Evolutionary conservation across 2,113 vertebrate species (phyloP).

Genomic region (Lepus europaeus): DNA sequence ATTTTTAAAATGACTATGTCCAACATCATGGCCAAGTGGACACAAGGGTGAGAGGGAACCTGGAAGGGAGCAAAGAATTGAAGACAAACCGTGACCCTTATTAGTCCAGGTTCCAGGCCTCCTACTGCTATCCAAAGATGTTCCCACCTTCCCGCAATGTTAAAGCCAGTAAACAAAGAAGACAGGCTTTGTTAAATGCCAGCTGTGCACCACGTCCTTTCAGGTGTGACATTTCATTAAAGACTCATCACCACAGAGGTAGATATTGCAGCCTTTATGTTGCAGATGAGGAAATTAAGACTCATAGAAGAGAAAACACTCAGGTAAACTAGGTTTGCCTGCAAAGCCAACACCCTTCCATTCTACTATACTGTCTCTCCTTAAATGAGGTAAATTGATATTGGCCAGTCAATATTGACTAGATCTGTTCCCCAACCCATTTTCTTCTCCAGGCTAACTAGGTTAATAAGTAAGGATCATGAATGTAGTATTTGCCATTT

Average conservation of each 20-base stretch:
- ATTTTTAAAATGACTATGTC: not conserved
- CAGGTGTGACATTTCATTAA: not conserved
- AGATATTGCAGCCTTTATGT: not conserved
- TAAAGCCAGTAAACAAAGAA: not conserved
- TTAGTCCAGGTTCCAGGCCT: not conserved
- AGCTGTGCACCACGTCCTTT: not conserved
- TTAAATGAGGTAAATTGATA: not conserved
- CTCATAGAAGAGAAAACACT: not conserved
- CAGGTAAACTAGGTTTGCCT: not conserved
- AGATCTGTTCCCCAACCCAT: not conserved
- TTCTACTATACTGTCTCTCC: not conserved
- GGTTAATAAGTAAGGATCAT: not conserved
- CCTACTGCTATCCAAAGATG: not conserved
- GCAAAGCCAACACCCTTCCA: not conserved
- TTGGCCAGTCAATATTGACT: not conserved
- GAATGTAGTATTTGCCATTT: not conserved
- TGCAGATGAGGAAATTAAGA: not conserved
- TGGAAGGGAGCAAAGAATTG: not conserved
- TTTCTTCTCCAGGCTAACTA: not conserved
- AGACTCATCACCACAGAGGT: not conserved
- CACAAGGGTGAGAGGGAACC: not conserved
- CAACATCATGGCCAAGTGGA: not conserved
- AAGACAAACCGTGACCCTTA: not conserved
- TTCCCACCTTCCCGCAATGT: not conserved
- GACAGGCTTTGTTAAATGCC: not conserved